A percentile compares a stretch with the other conserved stretches of the same genome.
phyloP scores from a whole-genome alignment of 2,797 vertebrate species.

The Halcyon smyrnensis region DNA sequence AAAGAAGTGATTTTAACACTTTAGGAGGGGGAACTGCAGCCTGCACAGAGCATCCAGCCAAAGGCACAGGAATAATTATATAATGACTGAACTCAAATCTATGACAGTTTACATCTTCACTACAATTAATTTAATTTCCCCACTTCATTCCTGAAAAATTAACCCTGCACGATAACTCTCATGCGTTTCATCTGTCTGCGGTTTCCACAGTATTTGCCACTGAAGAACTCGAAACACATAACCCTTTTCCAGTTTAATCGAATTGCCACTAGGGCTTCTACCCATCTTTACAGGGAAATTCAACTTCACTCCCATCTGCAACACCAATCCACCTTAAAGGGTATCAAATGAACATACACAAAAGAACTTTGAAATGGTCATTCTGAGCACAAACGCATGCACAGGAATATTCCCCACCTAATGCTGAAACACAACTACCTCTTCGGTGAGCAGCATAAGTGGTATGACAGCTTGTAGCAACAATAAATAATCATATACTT shows the following conservation, averaged over 20 bases:
- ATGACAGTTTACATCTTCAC: neutral
- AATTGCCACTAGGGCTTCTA: neutral
- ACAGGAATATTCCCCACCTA: neutral
- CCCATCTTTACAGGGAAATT: neutral
- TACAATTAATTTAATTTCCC: neutral
- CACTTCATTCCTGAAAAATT: neutral
- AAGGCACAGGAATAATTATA: constrained; percentile 20
- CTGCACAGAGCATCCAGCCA: neutral
- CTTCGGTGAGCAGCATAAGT: neutral
- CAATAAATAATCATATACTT: neutral
- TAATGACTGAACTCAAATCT: constrained; percentile 1
- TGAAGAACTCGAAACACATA: neutral
- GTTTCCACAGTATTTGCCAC: neutral
- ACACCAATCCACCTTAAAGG: neutral
- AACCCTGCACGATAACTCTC: neutral
- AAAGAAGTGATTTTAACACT: constrained; percentile 10
- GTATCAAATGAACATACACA: neutral
- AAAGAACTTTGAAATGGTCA: neutral
- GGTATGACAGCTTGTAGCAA: neutral
- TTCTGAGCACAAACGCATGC: neutral
- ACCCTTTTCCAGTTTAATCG: neutral
- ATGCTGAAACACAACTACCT: neutral
- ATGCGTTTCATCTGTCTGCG: neutral
- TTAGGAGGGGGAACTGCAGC: neutral
- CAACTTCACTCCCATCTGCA: neutral